Percentiles rank a stretch among this genome's conserved stretches.
Evolutionary conservation across 2,113 vertebrate genomes (phyloP).

Genomic region (Strigops habroptila): DNA sequence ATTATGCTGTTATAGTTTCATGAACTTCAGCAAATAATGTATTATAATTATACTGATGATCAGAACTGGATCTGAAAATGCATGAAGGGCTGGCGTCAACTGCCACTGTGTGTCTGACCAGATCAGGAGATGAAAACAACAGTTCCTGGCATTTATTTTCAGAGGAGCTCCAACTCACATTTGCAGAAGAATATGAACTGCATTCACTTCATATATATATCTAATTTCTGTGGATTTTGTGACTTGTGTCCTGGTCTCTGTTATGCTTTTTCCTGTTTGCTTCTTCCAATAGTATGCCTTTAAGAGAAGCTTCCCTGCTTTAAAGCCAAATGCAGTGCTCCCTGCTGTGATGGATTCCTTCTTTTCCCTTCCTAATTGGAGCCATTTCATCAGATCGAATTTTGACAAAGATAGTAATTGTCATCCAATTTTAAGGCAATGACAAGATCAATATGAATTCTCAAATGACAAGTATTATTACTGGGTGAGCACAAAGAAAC

Average conservation of each 20-base stretch:
- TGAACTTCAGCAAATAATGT: slow-evolving; percentile 12
- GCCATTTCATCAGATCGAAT: slow-evolving; percentile 62
- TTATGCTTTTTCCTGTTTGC: neutral
- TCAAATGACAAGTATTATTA: slow-evolving; percentile 60
- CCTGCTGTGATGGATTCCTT: slow-evolving; percentile 63
- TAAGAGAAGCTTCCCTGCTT: slow-evolving; percentile 12
- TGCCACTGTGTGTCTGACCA: neutral
- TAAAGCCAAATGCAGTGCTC: neutral
- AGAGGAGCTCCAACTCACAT: neutral
- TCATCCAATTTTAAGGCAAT: slow-evolving; percentile 63
- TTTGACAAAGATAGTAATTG: slow-evolving; percentile 69
- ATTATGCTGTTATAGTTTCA: slow-evolving; percentile 2
- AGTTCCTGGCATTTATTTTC: neutral
- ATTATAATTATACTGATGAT: neutral
- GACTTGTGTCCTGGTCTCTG: neutral
- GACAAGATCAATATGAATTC: slow-evolving; percentile 65
- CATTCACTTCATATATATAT: neutral
- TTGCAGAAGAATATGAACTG: neutral
- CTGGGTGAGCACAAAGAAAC: slow-evolving; percentile 46
- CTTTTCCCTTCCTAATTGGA: slow-evolving; percentile 62
- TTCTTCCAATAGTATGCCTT: neutral
- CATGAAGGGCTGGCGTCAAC: neutral
- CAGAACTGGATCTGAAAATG: neutral
- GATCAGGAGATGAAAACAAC: neutral
- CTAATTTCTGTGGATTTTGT: neutral